Percentiles rank a stretch among this genome's conserved stretches.
These are phyloP conservation scores for Chionoecetes opilio DNA, from an alignment of 1,140 invertebrate species.

Conservation along the genomic window DNA sequence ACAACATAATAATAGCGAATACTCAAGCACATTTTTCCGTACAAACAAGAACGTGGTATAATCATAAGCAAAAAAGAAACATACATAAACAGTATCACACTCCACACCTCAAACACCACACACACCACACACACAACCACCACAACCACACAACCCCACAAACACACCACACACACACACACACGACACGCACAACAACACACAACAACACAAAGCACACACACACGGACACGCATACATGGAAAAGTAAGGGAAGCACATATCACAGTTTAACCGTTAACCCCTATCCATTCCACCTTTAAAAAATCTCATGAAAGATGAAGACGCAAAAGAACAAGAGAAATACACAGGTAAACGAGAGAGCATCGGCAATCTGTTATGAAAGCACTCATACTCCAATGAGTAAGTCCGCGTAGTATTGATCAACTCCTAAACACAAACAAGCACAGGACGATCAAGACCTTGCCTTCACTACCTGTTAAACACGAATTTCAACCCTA, in stretches of 20 bases:
- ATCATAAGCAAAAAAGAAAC: too few relatives aligned
- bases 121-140: too few relatives aligned
- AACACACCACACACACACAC: background rate
- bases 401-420: background rate
- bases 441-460: background rate
- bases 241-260: background rate
- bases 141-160: too few relatives aligned
- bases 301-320: background rate
- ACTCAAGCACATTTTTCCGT: too few relatives aligned
- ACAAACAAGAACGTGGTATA: too few relatives aligned
- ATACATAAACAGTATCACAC: too few relatives aligned
- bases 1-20: background rate
- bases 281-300: background rate
- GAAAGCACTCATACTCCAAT: background rate
- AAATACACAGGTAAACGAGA: background rate
- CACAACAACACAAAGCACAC: background rate
- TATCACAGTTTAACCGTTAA: background rate
- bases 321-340: background rate
- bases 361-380: conserved; percentile 14
- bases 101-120: too few relatives aligned
- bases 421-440: background rate
- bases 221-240: background rate
- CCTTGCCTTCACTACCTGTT: background rate
- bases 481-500: background rate
- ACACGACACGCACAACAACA: background rate